Conservation (phyloP, 1,140 invertebrate species). For the Apolygus lucorum region DNA sequence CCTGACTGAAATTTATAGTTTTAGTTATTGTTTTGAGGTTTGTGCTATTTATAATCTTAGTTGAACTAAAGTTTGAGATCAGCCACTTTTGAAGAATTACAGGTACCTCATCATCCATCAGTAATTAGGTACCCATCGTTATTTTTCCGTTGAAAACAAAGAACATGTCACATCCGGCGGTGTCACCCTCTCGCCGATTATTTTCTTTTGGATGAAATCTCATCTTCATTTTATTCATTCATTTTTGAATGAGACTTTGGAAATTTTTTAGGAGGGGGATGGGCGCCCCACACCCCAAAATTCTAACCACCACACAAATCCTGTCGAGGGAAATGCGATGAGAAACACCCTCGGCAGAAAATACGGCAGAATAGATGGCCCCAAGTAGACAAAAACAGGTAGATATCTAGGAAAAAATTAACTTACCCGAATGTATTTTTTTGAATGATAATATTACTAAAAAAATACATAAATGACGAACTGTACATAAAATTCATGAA, state of each 20-base stretch:
- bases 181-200: too few relatives aligned
- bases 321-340: constrained; percentile 11
- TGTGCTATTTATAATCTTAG: too few relatives aligned
- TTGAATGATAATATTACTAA: neutral
- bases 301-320: constrained; percentile 8
- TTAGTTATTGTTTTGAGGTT: too few relatives aligned
- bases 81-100: too few relatives aligned
- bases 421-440: neutral
- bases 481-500: neutral
- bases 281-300: constrained; percentile 15
- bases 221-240: neutral
- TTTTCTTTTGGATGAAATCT: too few relatives aligned
- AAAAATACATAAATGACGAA: neutral
- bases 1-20: too few relatives aligned
- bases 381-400: constrained; percentile 11
- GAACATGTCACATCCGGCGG: too few relatives aligned
- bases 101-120: too few relatives aligned
- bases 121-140: too few relatives aligned
- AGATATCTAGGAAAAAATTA: neutral
- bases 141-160: too few relatives aligned
- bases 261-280: constrained; percentile 18
- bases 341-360: constrained; percentile 10
- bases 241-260: too few relatives aligned
- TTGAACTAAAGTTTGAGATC: too few relatives aligned
- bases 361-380: neutral